These are phyloP conservation scores for Euspilapteryx auroguttella DNA, from an alignment of 2,888 invertebrate genomes.

Conservation along the genomic window DNA sequence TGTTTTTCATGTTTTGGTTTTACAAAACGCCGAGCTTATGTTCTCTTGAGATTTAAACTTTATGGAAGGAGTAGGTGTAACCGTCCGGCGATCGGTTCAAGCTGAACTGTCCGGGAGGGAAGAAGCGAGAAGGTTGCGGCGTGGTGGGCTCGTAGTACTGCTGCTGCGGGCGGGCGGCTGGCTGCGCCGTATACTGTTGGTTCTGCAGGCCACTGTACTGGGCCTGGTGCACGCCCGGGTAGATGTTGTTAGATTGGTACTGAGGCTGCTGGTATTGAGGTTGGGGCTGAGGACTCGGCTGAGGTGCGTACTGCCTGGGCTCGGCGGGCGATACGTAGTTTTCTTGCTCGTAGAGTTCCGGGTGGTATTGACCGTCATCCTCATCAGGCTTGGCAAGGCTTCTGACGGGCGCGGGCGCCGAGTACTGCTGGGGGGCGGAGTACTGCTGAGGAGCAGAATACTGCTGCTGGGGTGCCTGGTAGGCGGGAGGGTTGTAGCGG, in stretches of 20 bases:
- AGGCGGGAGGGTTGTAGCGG: conserved; percentile 55
- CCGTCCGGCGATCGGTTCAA: conserved; percentile 87
- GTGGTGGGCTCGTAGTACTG: conserved; percentile 65
- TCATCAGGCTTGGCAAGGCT: conserved; percentile 39
- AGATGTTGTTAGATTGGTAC: conserved; percentile 33
- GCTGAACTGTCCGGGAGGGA: conserved; percentile 83
- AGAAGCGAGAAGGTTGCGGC: conserved; percentile 73
- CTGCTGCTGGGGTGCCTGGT: conserved; percentile 25
- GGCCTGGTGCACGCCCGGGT: conserved; percentile 47
- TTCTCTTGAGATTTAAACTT: conserved; percentile 41
- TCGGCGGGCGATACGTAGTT: conserved; percentile 32
- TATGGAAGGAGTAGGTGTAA: conserved; percentile 84
- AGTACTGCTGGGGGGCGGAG: conserved; percentile 49
- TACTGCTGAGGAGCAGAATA: conserved; percentile 19
- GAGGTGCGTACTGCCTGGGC: conserved; percentile 22
- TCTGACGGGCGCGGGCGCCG: conserved; percentile 36
- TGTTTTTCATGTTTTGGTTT: conserved; percentile 34
- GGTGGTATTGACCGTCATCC: conserved; percentile 56
- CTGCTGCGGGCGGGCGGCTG: conserved; percentile 26
- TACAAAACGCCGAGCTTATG: conserved; percentile 32
- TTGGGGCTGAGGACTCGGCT: conserved; percentile 26
- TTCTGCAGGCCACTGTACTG: conserved; percentile 47
- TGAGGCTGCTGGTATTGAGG: conserved; percentile 25
- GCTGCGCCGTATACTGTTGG: conserved; percentile 25
- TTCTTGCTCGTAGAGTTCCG: conserved; percentile 47